These are phyloP conservation scores for Panurus biarmicus DNA, from an alignment of 2,113 vertebrate species.

Conservation along the genomic window DNA sequence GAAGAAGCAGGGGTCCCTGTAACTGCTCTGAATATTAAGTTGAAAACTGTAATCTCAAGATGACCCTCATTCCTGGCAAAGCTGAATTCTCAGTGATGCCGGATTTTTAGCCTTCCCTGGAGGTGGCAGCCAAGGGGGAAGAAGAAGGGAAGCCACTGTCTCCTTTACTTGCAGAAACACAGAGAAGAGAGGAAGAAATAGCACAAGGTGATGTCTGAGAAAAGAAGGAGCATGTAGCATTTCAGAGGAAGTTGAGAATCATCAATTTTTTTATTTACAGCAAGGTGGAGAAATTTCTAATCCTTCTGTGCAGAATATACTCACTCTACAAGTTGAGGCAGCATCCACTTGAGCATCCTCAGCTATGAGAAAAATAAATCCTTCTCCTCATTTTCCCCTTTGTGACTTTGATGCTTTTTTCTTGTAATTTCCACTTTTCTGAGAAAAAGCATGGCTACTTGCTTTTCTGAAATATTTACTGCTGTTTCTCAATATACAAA, in stretches of 20 bases:
- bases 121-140: not conserved
- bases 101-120: not conserved
- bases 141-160: not conserved
- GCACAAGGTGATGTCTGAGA: not conserved
- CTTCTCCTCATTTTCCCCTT: not conserved
- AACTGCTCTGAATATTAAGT: slow-evolving; percentile 2
- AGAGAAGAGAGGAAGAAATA: not conserved
- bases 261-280: not conserved
- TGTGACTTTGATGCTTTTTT: not conserved
- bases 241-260: not conserved
- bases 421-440: not conserved
- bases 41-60: not conserved
- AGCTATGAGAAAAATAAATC: not conserved
- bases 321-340: not conserved
- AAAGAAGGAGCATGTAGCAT: not conserved
- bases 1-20: not conserved
- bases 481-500: not conserved
- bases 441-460: not conserved
- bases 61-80: not conserved
- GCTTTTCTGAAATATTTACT: not conserved
- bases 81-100: not conserved
- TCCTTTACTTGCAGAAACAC: not conserved
- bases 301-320: not conserved
- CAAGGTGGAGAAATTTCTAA: not conserved
- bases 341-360: not conserved